Conservation (phyloP, 2,888 invertebrate genomes). For the Netelia fuscicornis region DNA sequence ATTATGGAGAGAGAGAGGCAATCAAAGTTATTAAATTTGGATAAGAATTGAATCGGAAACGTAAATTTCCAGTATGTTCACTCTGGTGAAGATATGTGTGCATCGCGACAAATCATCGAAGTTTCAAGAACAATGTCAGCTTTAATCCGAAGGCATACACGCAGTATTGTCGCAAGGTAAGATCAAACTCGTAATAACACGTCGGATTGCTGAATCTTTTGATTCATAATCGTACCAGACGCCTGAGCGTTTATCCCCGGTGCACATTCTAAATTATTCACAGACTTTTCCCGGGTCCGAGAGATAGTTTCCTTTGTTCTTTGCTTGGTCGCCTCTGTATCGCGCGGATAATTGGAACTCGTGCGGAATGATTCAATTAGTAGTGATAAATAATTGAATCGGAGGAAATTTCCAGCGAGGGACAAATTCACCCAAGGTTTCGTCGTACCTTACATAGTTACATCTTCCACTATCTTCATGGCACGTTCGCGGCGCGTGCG, state of each 20-base stretch:
- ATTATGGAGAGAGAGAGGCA: too few species aligned
- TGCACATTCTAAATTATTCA: constrained; percentile 4
- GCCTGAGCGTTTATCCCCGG: background rate
- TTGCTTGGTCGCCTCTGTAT: background rate
- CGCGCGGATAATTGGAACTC: constrained; percentile 46
- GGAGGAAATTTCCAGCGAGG: constrained; percentile 30
- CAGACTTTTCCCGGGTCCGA: background rate
- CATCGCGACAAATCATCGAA: background rate
- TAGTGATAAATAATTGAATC: constrained; percentile 57
- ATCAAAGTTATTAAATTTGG: too few species aligned
- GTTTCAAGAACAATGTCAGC: background rate
- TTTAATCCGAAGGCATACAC: background rate
- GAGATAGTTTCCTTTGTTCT: background rate
- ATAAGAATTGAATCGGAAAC: too few species aligned
- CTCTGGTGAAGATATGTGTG: background rate
- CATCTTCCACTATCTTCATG: constrained; percentile 14
- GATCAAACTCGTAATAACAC: background rate
- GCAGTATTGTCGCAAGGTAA: background rate
- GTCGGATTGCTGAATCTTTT: background rate
- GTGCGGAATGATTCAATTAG: constrained; percentile 52
- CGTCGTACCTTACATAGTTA: constrained; percentile 9
- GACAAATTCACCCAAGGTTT: constrained; percentile 42
- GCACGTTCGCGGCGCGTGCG: constrained; percentile 47
- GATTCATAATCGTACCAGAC: background rate
- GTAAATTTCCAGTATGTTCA: background rate